Evolutionary conservation across 2,113 vertebrate species (phyloP).

Genomic region (Ictidomys tridecemlineatus): DNA sequence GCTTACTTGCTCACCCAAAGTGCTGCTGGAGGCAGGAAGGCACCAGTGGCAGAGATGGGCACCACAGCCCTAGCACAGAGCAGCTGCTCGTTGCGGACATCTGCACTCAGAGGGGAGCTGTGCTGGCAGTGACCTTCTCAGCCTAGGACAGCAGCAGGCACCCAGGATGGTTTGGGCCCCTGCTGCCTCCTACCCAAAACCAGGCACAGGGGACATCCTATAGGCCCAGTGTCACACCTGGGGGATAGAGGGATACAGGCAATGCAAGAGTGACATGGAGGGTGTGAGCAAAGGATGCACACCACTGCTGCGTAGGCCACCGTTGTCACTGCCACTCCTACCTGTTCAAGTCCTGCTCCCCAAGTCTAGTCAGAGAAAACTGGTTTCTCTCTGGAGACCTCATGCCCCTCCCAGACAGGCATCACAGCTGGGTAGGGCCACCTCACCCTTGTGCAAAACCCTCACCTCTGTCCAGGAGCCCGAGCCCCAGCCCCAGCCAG

Average conservation of each 20-base stretch:
- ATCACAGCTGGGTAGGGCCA: too few species aligned
- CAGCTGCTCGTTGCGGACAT: too few species aligned
- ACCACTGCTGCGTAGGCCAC: too few species aligned
- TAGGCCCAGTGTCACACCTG: neutral
- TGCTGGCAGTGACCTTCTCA: neutral
- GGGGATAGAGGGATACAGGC: too few species aligned
- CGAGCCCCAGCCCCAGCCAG: too few species aligned
- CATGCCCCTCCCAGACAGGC: neutral
- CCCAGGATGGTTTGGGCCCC: neutral
- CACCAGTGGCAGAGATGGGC: neutral
- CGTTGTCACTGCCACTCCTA: neutral
- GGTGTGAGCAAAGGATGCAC: neutral
- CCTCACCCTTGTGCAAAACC: neutral
- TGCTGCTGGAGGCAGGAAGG: neutral
- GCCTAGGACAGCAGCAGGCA: neutral
- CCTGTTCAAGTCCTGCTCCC: neutral
- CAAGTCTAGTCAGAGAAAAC: neutral
- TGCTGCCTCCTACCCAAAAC: neutral
- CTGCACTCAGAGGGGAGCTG: neutral
- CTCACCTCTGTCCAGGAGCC: neutral
- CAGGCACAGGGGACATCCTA: too few species aligned
- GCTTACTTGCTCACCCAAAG: accelerated
- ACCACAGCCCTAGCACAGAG: neutral
- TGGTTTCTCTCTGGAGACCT: too few species aligned
- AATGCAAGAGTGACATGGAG: neutral